Base-by-base conservation (phyloP, 2,113 vertebrate species). In the Polypterus bichir region DNA sequence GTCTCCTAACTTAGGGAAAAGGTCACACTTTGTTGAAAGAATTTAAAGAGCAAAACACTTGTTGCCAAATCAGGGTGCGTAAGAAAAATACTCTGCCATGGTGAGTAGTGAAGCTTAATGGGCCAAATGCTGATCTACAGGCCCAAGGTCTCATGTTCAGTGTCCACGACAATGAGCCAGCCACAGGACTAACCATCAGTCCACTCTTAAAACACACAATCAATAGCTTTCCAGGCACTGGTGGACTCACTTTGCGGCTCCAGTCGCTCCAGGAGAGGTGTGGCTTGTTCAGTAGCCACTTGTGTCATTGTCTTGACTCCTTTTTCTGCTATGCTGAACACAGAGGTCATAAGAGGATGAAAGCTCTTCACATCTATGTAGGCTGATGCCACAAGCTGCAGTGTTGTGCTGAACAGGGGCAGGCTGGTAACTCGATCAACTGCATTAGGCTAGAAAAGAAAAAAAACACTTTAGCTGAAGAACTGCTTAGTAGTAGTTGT, bases 241-340 rank as follows among this genome's bases (percentile, higher is more conserved):
- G 54, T 10, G 6, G 44, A 74, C 83, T 48, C 64, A 88, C 85
- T 75, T 66, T 84, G 81, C 0, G 78, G 71, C 65, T 81, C 69
- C 71, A 88, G 73, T 4, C 67, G 80, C 64, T 74, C 68, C 5
- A 87, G 59, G 1, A 87, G 60, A 8, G 84, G 81, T 1, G 71
- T 69, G 45, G 76, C 79, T 7, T 61, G 61, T 27, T 10, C 68
- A 60, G 74, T 10, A 6, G 80, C 78, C 8, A 66, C 68, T 3
- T 67, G 52, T 9, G 77, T 73, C 48, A 74, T 9, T 5, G 57
- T 69, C 10, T 68, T 71, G 44, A 82, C 67, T 1, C 83, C 64
- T 0, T 74, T 48, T 70, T 83, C 77, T 0, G 77, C 79, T 4
- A 73, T 64, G 1, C 60, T 75, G 5, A 77, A 81, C 71, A 85